These are phyloP conservation scores for Pecten maximus DNA, from an alignment of 2,888 invertebrate genomes.

Conservation along the genomic window DNA sequence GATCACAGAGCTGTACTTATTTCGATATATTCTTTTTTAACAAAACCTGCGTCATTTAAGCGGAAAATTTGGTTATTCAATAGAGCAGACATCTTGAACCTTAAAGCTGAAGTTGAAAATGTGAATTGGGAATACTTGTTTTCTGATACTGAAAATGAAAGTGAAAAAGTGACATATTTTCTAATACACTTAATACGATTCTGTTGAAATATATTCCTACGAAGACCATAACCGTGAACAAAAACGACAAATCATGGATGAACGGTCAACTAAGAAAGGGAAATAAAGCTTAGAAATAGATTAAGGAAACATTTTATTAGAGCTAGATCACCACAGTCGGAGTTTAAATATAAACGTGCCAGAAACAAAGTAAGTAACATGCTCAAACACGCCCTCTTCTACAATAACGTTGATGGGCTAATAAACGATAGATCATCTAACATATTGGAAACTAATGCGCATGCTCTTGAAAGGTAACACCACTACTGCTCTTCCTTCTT, in stretches of 20 bases:
- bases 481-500: neutral
- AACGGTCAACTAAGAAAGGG: neutral
- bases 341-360: neutral
- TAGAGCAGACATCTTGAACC: neutral
- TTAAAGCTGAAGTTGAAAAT: neutral
- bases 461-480: neutral
- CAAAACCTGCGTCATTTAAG: neutral
- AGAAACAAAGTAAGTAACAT: neutral
- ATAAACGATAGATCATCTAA: neutral
- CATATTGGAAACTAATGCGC: neutral
- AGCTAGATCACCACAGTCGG: neutral
- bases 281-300: neutral
- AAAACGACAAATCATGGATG: slow-evolving; percentile 9
- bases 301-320: neutral
- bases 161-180: neutral
- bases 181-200: neutral
- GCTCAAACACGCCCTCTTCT: neutral
- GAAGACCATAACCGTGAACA: neutral
- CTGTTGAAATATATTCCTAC: neutral
- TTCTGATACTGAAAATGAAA: neutral
- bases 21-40: neutral
- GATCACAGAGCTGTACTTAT: neutral
- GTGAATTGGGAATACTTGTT: neutral
- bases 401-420: neutral
- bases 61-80: neutral